These are phyloP conservation scores for Hydra vulgaris DNA, from an alignment of 30 jellyfish, hydroid and myxozoan genomes.

Conservation along the genomic window DNA sequence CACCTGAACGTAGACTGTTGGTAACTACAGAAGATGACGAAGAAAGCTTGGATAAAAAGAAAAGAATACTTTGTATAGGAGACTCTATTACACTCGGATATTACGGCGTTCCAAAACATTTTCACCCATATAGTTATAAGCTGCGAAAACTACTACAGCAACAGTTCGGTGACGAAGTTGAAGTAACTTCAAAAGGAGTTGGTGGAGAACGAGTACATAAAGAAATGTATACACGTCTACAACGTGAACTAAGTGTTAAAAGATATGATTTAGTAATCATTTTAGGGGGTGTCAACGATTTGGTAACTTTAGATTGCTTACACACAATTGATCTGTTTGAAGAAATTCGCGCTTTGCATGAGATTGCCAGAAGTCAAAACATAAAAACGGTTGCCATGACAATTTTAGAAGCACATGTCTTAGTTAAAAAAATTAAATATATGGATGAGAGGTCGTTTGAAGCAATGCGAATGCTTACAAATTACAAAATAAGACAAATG, in stretches of 20 bases:
- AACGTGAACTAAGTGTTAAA: conserved; percentile 11
- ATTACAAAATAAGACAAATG: conserved; percentile 31
- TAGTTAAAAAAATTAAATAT: conserved; percentile 17
- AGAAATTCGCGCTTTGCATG: conserved; percentile 40
- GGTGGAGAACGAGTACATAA: conserved; percentile 61
- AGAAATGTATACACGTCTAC: conserved; percentile 54
- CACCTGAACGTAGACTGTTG: not conserved
- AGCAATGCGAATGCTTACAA: conserved; percentile 14
- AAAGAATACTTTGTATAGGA: conserved; percentile 11
- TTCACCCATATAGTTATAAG: not conserved
- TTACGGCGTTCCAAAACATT: not conserved
- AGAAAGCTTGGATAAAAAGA: not conserved
- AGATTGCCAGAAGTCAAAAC: conserved; percentile 30
- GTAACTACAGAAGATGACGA: not conserved
- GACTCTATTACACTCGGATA: conserved; percentile 14
- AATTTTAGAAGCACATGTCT: conserved; percentile 45
- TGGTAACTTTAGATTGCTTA: conserved; percentile 20
- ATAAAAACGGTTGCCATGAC: conserved; percentile 58
- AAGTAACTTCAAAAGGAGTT: conserved; percentile 35
- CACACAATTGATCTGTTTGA: conserved; percentile 26
- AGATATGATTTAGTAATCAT: conserved; percentile 44
- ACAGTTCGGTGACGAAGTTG: conserved; percentile 10
- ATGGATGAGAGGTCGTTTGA: conserved; percentile 27
- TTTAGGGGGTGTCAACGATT: conserved; percentile 74
- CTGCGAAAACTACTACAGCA: not conserved